Evolutionary conservation across 2,113 vertebrate species (phyloP), one percentile per base, ranked within the genome.

Genomic region (Centropus bengalensis): DNA sequence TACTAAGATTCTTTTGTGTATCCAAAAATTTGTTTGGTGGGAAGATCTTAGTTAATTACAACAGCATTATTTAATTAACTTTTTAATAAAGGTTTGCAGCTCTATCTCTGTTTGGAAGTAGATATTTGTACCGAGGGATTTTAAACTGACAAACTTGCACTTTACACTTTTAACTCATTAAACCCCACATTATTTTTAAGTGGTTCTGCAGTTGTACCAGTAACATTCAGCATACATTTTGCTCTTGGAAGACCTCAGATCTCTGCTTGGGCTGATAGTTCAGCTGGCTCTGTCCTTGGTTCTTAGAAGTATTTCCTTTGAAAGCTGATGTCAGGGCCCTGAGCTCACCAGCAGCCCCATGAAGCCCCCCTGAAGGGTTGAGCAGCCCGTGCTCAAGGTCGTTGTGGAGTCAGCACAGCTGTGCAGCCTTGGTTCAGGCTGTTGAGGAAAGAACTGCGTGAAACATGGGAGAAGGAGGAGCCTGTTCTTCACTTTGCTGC

Each of bases 201-300:
- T 62, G 55, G 18, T 36, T 81, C 59, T 83, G 18, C 33, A 36
- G 10, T 44, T 74, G 47, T 59, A 54, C n/a, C 54, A 33, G 0
- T 60, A 19, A 11, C 40, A 21, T 40, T 30, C 11, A 15, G 28
- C 14, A 6, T 17, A 8, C 4, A 2, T 74, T 69, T 40, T 60
- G 36, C 60, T 77, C 87, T 70, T 10, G 3, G 45, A n/a, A 52
- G 49, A 51, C 20, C 30, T 22, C 45, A 15, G 38, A 17, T 54
- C 11, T 32, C 9, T 74, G 27, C 52, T 10, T 4, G 19, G 59
- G 20, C 67, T 66, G 63, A 14, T 33, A 13, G 49, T 6, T 70
- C 32, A 44, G 76, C 63, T 44, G 64, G 36, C 73, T 93, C 77
- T 94, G 84, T 95, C 90, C 90, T 93, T 96, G 87, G 81, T 93